A percentile compares a stretch with the other conserved stretches of the same genome.
phyloP scores from a whole-genome alignment of 2,888 invertebrate genomes.

The Nasonovia ribisnigri region DNA sequence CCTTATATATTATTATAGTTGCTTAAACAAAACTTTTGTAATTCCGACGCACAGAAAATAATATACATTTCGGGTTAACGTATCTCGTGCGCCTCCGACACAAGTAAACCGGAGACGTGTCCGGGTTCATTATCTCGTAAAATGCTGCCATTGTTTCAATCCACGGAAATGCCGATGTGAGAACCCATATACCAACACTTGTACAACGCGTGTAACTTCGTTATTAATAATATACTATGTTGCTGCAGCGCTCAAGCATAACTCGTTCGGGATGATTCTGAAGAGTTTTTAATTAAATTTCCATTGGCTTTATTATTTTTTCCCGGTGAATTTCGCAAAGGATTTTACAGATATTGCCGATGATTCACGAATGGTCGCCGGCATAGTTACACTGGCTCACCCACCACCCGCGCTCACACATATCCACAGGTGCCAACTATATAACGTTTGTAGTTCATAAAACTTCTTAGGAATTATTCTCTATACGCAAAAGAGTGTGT shows the following conservation, averaged over 20 bases:
- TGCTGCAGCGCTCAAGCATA: not conserved
- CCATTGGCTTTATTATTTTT: not conserved
- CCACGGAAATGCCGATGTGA: not conserved
- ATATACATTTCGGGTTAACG: not conserved
- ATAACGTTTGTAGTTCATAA: not conserved
- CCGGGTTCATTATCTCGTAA: constrained; percentile 34
- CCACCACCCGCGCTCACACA: not conserved
- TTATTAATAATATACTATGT: constrained; percentile 37
- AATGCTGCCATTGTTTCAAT: constrained; percentile 43
- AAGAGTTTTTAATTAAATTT: constrained; percentile 53
- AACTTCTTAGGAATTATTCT: not conserved
- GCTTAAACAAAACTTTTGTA: constrained; percentile 13
- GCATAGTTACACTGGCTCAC: not conserved
- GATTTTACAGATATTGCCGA: not conserved
- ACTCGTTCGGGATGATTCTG: not conserved
- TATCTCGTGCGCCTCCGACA: too few species aligned
- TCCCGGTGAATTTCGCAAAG: not conserved
- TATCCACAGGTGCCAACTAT: not conserved
- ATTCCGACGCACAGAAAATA: not conserved
- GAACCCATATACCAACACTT: not conserved
- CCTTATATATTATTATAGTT: not conserved
- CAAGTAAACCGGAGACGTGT: not conserved
- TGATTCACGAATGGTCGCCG: not conserved
- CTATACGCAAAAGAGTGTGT: not conserved
- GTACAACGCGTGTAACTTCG: constrained; percentile 27